Percentiles rank a stretch among this genome's conserved stretches.
phyloP scores from a whole-genome alignment of 2,113 vertebrate genomes.

The Crotalus helleri region DNA sequence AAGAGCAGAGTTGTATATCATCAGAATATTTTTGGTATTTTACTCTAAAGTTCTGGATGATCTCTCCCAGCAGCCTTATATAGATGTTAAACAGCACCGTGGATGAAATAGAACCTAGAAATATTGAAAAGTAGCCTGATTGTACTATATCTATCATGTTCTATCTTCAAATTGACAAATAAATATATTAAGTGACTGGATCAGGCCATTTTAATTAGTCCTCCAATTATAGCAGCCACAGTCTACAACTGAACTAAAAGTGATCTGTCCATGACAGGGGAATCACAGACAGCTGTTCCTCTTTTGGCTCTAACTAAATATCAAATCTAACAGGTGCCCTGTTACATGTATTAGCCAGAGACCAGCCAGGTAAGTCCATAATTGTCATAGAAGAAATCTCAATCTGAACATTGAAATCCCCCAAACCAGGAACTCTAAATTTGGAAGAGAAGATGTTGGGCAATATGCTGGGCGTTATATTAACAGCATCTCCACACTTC shows the following conservation, averaged over 20 bases:
- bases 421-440: neutral
- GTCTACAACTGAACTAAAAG: neutral
- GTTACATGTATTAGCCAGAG: neutral
- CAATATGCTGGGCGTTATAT: neutral
- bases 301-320: neutral
- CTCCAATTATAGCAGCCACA: neutral
- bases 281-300: neutral
- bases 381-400: neutral
- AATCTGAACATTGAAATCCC: neutral
- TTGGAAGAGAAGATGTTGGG: neutral
- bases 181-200: neutral
- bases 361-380: neutral
- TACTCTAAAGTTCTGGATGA: neutral
- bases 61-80: neutral
- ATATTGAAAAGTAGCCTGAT: neutral
- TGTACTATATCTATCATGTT: neutral
- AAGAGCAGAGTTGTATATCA: neutral
- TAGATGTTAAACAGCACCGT: neutral
- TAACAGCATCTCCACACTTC: neutral
- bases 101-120: neutral
- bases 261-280: neutral
- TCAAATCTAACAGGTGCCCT: neutral
- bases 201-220: neutral
- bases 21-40: neutral
- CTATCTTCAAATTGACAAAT: neutral